phyloP scores from a whole-genome alignment of 2,888 invertebrate genomes.

The Ceramica pisi region DNA sequence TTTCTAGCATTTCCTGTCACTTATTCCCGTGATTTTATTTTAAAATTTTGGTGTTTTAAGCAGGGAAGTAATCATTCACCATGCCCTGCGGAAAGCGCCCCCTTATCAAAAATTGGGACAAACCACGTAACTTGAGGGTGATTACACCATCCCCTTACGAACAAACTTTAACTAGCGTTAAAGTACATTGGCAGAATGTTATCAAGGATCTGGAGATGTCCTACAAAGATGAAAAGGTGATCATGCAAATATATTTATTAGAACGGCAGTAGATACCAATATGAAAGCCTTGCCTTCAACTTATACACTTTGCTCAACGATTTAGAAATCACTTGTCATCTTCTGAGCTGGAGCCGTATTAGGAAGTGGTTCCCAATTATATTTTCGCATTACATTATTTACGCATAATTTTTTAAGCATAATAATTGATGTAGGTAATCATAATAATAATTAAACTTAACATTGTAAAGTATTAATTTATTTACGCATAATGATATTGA shows the following conservation, averaged over 20 bases:
- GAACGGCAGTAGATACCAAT: neutral
- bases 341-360: too few species aligned
- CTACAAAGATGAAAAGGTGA: conserved; percentile 86
- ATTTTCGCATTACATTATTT: too few species aligned
- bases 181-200: conserved; percentile 85
- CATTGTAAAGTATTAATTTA: too few species aligned
- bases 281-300: neutral
- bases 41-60: neutral
- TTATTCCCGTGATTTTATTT: neutral
- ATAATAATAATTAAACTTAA: too few species aligned
- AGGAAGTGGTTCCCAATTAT: too few species aligned
- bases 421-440: too few species aligned
- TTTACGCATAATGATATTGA: too few species aligned
- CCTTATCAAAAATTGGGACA: conserved; percentile 82
- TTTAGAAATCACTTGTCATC: too few species aligned
- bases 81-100: conserved; percentile 85
- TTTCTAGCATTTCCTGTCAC: conserved; percentile 2
- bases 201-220: conserved; percentile 80
- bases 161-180: conserved; percentile 84
- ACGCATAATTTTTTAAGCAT: too few species aligned
- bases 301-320: neutral
- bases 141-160: conserved; percentile 83
- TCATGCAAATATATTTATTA: neutral
- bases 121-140: conserved; percentile 73
- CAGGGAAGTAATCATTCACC: neutral